Base-by-base conservation (phyloP, 2,113 vertebrate genomes). In the Lipotes vexillifer region DNA sequence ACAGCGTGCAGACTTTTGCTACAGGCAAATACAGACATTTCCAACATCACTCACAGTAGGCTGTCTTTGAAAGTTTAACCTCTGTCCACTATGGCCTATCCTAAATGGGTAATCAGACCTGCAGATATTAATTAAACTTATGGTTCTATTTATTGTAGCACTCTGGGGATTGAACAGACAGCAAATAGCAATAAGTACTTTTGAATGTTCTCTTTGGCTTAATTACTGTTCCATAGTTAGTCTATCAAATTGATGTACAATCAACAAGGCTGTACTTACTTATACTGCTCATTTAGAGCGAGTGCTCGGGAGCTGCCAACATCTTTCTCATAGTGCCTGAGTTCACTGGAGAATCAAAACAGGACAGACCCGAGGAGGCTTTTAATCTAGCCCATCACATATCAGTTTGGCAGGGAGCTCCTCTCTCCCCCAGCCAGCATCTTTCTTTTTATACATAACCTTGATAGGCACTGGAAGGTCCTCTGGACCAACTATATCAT, bases 41-140 rank as follows among this genome's bases (percentile, higher is more conserved):
- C 33, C 90, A 65, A 31, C 92, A 93, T 93, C 94, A 80, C 71
- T 97, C 87, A 85, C 63, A 83, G 85, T 57, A 92, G 55, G 87
- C 94, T 63, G 8, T 63, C 97, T 97, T 55, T 90, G 97, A 97
- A 97, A 96, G 91, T 96, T 96, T 98, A 97, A 98, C 44, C 71
- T 98, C 97, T 98, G 98, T 97, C 98, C 93, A 98, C 96, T 27
- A 69, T 41, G 71, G 97, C 97, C 72, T 86, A 90, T 92, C 96
- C 86, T 98, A 98, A 98, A 98, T 97, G 98, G 96, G 97, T 98
- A 98, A 97, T 97, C 98, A 98, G 98, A 97, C 98, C 98, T 98
- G 97, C 98, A 98, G 98, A 97, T 98, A 98, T 98, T 99, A 98
- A 99, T 99, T 99, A 98, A 98, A 98, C 98, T 98, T 98, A 98